Evolutionary conservation across 2,797 vertebrate genomes (phyloP), one percentile per base, ranked within the genome.

Genomic region (Philypnodon macrostomus): DNA sequence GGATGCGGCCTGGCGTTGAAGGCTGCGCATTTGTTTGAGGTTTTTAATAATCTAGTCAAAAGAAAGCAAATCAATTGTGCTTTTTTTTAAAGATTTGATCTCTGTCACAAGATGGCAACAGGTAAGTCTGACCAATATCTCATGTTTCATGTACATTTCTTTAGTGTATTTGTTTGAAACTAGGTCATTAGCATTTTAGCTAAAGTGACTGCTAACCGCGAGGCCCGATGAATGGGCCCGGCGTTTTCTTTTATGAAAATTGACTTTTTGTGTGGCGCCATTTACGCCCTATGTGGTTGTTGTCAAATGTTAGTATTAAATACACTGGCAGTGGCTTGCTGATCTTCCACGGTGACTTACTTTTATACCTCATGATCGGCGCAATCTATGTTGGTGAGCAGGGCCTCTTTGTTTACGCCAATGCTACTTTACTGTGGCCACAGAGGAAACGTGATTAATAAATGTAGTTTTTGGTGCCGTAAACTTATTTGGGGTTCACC

Each of bases 71-170:
- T 39, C 26, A 8, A 38, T 67, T 45, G 24, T 15, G n/a, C n/a
- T n/a, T n/a, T 46, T 50, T 72, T 69, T 77, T 65, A 47, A 52
- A 52, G 32, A 19, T 5, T 54, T 9, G 30, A 4, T 58, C 10
- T 18, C 34, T 33, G 9, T 8, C 15, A 11, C 61, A 80, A 4
- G 42, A 92, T 92, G 90, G 81, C 90, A 66, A 90, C 90, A 48
- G 90, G 90, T 92, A 65, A 85, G 76, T 53, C 4, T 16, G 0
- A 5, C 0, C 12, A 1, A 0, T 0, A 0, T n/a, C n/a, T n/a
- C n/a, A n/a, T n/a, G 1, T 2, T n/a, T 19, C 11, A 0, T 1
- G 14, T 17, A 0, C 3, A 4, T 23, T 23, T 17, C 57, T 40
- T 14, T 1, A 27, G 4, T n/a, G 0, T 4, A n/a, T 1, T 1